Percentiles rank a stretch among this genome's conserved stretches.
These are phyloP conservation scores for Mycteria americana DNA, from an alignment of 2,797 vertebrate species.

Conservation along the genomic window DNA sequence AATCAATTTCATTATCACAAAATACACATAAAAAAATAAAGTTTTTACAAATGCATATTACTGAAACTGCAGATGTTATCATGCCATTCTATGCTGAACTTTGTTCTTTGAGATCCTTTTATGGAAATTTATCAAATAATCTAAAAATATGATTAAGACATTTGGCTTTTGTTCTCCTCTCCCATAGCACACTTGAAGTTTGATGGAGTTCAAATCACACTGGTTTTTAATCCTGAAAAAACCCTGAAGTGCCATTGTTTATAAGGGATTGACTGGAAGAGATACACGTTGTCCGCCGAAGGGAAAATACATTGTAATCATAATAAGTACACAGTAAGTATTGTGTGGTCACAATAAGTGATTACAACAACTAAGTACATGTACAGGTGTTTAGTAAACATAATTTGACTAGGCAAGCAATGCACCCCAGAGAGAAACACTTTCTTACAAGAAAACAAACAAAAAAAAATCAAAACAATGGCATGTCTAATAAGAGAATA, in stretches of 20 bases:
- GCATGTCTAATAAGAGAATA: not conserved
- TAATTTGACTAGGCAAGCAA: not conserved
- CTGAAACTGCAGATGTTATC: not conserved
- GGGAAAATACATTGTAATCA: not conserved
- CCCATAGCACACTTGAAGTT: not conserved
- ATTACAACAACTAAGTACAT: not conserved
- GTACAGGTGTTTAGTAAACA: not conserved
- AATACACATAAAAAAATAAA: not conserved
- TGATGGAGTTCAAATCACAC: not conserved
- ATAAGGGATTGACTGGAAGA: not conserved
- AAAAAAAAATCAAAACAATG: not conserved
- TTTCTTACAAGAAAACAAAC: not conserved
- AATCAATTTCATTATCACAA: not conserved
- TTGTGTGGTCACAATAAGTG: not conserved
- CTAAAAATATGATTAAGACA: not conserved
- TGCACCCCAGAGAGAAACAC: not conserved
- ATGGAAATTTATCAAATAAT: not conserved
- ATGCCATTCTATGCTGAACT: not conserved
- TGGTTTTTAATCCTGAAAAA: constrained; percentile 17
- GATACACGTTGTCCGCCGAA: not conserved
- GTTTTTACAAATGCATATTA: not conserved
- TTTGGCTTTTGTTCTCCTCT: not conserved
- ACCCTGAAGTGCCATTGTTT: not conserved
- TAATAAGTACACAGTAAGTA: not conserved
- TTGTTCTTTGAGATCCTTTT: not conserved